A percentile compares a stretch with the other conserved stretches of the same genome.
Conservation (phyloP, 1,140 invertebrate genomes). For the Drosophila lini region DNA sequence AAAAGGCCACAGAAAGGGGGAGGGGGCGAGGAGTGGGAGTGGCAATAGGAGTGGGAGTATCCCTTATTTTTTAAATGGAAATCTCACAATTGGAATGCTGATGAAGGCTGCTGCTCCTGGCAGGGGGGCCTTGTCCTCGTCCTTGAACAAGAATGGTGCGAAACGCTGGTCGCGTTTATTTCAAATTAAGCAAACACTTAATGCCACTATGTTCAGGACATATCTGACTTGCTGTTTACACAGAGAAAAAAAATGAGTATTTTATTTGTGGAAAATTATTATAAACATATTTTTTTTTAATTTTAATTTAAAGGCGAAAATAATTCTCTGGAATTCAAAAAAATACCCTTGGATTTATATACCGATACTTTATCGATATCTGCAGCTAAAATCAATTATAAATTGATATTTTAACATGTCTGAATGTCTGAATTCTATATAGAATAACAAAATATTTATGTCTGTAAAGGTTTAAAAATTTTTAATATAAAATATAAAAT, state of each 20-base stretch:
- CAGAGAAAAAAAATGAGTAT: neutral
- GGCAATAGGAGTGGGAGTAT: neutral
- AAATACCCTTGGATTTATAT: too few relatives aligned
- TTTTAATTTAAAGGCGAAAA: neutral
- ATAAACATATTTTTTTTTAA: neutral
- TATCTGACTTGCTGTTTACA: constrained; percentile 6
- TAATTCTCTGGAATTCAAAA: neutral
- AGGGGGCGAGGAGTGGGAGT: too few relatives aligned
- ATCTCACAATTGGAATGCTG: constrained; percentile 71
- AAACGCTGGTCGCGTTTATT: constrained; percentile 53
- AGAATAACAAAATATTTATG: too few relatives aligned
- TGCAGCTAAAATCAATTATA: neutral
- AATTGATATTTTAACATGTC: too few relatives aligned
- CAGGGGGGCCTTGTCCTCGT: constrained; percentile 20
- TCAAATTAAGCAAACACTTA: constrained; percentile 81
- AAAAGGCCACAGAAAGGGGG: neutral
- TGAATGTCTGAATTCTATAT: too few relatives aligned
- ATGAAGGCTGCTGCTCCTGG: constrained; percentile 49
- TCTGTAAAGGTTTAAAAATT: too few relatives aligned
- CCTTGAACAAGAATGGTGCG: constrained; percentile 12
- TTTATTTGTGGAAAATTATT: too few relatives aligned
- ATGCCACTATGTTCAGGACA: constrained; percentile 33
- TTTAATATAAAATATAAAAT: too few relatives aligned
- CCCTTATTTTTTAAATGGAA: constrained; percentile 14
- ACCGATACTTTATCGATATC: neutral